Percentiles rank a stretch among this genome's conserved stretches.
Evolutionary conservation across 2,113 vertebrate genomes (phyloP).

Genomic region (Mus spicilegus): DNA sequence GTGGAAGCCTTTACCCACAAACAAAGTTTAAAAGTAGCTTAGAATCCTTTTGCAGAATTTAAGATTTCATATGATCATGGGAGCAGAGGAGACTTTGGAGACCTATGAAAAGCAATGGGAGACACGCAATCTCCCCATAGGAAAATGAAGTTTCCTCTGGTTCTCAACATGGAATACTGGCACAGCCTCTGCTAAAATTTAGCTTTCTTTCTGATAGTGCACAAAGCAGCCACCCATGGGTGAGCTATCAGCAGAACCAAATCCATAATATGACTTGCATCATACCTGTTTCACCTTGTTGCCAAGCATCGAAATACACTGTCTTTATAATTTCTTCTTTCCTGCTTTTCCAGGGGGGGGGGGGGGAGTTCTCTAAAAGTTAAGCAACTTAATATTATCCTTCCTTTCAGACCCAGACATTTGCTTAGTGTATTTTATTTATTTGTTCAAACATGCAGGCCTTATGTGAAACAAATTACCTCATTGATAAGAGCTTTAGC

Average conservation of each 20-base stretch:
- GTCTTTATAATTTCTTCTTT: not conserved
- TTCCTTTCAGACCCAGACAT: conserved; percentile 1
- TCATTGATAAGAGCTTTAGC: not conserved
- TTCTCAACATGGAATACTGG: not conserved
- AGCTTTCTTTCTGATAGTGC: not conserved
- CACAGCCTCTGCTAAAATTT: not conserved
- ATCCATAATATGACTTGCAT: not conserved
- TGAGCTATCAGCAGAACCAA: not conserved
- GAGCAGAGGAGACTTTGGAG: not conserved
- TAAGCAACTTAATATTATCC: conserved; percentile 1
- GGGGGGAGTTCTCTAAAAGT: no score
- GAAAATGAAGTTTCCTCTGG: not conserved
- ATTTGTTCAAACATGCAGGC: not conserved
- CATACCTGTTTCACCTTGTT: not conserved
- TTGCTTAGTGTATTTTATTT: conserved; percentile 15
- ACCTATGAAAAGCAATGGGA: not conserved
- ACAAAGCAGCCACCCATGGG: not conserved
- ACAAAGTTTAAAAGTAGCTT: not conserved
- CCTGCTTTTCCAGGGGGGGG: not conserved
- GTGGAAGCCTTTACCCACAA: not conserved
- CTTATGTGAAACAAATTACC: not conserved
- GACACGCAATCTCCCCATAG: not conserved
- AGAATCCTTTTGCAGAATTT: not conserved
- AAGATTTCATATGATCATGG: not conserved
- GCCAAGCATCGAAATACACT: not conserved